Conservation (phyloP, 35 echinoderm and acorn worm species). For the Apostichopus parvimensis region DNA sequence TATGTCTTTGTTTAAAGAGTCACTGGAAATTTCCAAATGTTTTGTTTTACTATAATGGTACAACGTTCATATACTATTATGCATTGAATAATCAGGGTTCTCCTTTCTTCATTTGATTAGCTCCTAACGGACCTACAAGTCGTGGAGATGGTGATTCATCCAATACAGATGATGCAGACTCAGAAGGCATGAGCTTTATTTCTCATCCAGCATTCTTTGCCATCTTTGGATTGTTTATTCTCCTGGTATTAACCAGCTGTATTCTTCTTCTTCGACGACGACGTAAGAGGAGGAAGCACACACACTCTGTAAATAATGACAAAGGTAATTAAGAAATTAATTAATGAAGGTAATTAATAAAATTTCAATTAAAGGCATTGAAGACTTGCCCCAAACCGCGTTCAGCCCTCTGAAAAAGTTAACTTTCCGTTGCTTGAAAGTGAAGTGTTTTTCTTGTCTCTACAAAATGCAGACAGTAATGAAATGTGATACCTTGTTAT, state of each 20-base stretch:
- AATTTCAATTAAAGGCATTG: background rate
- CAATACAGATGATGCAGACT: background rate
- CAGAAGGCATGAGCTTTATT: background rate
- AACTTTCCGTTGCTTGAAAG: no score
- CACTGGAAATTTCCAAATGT: no score
- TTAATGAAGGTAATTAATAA: slow-evolving; percentile 17
- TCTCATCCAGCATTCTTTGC: slow-evolving; percentile 24
- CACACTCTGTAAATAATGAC: slow-evolving; percentile 47
- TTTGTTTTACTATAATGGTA: no score
- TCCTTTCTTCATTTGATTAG: background rate
- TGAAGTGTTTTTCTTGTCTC: no score
- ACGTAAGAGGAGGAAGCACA: slow-evolving; percentile 26
- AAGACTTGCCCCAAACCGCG: no score
- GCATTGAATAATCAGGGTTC: background rate
- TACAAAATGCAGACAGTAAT: no score
- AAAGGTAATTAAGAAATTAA: slow-evolving; percentile 26
- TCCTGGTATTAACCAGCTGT: background rate
- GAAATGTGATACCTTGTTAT: background rate
- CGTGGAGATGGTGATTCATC: background rate
- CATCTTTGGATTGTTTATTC: slow-evolving; percentile 27
- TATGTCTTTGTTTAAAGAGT: no score
- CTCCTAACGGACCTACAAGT: slow-evolving; percentile 7
- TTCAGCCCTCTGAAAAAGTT: no score
- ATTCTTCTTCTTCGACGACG: background rate
- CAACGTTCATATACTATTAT: no score